phyloP scores from a whole-genome alignment of 2,888 invertebrate genomes.

The Drosophila testacea region DNA sequence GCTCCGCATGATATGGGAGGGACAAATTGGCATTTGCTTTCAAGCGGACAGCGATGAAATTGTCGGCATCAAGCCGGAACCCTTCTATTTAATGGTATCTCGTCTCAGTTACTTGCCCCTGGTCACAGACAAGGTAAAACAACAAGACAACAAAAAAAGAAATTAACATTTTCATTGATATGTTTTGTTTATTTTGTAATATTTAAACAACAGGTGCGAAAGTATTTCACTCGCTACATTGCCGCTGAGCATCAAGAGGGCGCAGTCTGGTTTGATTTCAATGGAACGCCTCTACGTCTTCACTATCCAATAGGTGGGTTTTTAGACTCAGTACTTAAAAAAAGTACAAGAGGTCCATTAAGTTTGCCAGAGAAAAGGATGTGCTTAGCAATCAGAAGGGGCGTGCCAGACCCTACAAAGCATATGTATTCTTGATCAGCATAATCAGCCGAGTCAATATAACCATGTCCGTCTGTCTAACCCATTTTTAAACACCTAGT shows the following conservation, averaged over 20 bases:
- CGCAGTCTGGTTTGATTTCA: conserved; percentile 97
- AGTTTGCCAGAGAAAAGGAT: no score
- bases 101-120: conserved; percentile 97
- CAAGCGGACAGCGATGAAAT: conserved; percentile 95
- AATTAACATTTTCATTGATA: conserved; percentile 51
- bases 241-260: conserved; percentile 92
- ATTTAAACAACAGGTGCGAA: conserved; percentile 88
- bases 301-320: conserved; percentile 89
- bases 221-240: conserved; percentile 94
- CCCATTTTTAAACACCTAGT: no score
- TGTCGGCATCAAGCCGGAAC: conserved; percentile 94
- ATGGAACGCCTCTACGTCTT: conserved; percentile 96
- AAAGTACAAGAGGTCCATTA: no score
- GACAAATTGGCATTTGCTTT: conserved; percentile 97
- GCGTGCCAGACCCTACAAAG: no score
- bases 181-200: not conserved
- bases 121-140: conserved; percentile 94
- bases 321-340: not conserved
- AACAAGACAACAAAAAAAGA: conserved; percentile 51
- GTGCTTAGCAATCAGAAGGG: no score
- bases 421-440: no score
- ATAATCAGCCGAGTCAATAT: no score
- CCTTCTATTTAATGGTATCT: conserved; percentile 96
- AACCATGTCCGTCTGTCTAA: no score
- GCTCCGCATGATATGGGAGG: conserved; percentile 97